These are phyloP conservation scores for Athrips mouffetella DNA, from an alignment of 2,888 invertebrate species.

Conservation along the genomic window DNA sequence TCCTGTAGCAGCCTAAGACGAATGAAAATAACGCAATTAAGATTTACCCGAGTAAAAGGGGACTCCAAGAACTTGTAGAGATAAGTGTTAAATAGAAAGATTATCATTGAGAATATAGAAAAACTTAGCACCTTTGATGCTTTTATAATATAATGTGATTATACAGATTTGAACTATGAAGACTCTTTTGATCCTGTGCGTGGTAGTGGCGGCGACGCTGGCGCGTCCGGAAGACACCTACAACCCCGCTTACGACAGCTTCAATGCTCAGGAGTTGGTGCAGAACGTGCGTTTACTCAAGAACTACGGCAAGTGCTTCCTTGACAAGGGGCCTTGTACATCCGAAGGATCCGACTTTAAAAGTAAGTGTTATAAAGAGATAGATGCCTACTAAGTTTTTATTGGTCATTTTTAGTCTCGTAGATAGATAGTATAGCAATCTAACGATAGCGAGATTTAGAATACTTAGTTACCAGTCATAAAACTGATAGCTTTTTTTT, in stretches of 20 bases:
- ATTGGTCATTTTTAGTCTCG: too few relatives aligned
- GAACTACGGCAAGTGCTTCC: conserved; percentile 83
- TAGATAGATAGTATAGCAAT: too few relatives aligned
- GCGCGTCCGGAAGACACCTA: conserved; percentile 72
- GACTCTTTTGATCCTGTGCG: conserved; percentile 36
- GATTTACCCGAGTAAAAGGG: background rate
- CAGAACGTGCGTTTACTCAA: conserved; percentile 81
- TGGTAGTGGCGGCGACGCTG: conserved; percentile 40
- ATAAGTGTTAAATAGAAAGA: too few relatives aligned
- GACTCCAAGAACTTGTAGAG: too few relatives aligned
- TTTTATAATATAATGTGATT: too few relatives aligned
- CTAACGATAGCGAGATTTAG: too few relatives aligned
- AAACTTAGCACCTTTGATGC: too few relatives aligned
- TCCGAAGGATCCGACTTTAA: conserved; percentile 83
- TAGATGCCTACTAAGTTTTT: too few relatives aligned
- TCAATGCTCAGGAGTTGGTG: conserved; percentile 82
- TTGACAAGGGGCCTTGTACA: conserved; percentile 82
- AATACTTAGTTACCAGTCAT: too few relatives aligned
- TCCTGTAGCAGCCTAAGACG: background rate
- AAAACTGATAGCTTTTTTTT: too few relatives aligned
- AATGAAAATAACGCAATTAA: background rate
- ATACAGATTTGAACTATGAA: conserved; percentile 40
- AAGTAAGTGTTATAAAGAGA: conserved; percentile 76
- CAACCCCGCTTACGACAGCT: conserved; percentile 82
- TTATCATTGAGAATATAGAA: too few relatives aligned